These are phyloP conservation scores for Takifugu rubripes DNA, from an alignment of 2,797 vertebrate species.

Conservation along the genomic window DNA sequence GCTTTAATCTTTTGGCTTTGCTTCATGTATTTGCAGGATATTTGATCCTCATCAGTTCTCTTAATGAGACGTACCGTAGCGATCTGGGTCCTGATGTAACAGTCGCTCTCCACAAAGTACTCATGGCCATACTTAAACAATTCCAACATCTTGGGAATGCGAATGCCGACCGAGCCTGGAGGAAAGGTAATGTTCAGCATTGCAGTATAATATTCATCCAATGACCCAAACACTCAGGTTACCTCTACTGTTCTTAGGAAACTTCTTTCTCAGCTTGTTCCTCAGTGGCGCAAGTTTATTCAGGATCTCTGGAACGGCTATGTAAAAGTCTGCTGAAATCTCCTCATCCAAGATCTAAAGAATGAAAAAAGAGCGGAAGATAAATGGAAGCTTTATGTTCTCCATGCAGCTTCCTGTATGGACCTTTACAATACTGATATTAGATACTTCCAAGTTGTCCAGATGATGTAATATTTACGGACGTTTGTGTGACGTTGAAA, in stretches of 20 bases:
- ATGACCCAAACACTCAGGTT: neutral
- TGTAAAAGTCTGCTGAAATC: conserved; percentile 85
- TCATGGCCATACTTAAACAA: conserved; percentile 81
- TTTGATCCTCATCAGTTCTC: too few species aligned
- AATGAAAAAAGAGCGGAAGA: neutral
- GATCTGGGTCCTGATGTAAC: conserved; percentile 77
- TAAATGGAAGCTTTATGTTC: neutral
- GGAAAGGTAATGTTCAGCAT: neutral
- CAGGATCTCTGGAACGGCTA: conserved; percentile 85
- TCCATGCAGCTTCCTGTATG: neutral
- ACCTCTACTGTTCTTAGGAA: conserved; percentile 85
- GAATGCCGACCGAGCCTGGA: conserved; percentile 80
- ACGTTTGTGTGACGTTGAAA: neutral
- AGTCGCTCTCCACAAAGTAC: conserved; percentile 78
- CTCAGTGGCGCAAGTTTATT: conserved; percentile 80
- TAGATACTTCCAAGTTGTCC: too few species aligned
- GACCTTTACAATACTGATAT: too few species aligned
- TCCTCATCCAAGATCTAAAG: conserved; percentile 86
- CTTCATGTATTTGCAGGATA: neutral
- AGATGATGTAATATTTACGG: neutral
- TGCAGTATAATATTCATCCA: neutral
- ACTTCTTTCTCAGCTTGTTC: conserved; percentile 84
- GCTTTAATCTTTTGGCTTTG: neutral
- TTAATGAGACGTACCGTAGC: conserved; percentile 77
- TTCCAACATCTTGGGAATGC: conserved; percentile 84